A percentile compares a stretch with the other conserved stretches of the same genome.
Evolutionary conservation across 1,140 invertebrate genomes (phyloP).

Genomic region (Leptoteleia sp.): DNA sequence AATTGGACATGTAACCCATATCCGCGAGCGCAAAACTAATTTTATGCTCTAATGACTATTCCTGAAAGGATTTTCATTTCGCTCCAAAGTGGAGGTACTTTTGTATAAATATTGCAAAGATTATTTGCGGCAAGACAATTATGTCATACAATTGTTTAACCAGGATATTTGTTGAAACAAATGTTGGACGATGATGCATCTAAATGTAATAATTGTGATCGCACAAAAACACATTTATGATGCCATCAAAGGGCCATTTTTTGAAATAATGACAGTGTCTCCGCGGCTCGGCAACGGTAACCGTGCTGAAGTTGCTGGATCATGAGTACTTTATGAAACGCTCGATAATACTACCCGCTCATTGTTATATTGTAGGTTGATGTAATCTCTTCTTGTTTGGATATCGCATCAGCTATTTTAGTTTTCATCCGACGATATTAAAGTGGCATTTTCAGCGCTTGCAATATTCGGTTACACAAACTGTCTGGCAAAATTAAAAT

Average conservation of each 20-base stretch:
- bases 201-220: constrained; percentile 9
- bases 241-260: background rate
- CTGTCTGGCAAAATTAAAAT: constrained; percentile 58
- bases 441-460: constrained; percentile 67
- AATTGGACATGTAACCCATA: no score
- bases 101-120: no score
- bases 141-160: no score
- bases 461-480: constrained; percentile 67
- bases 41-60: no score
- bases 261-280: constrained; percentile 27
- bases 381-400: constrained; percentile 68
- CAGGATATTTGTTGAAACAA: no score
- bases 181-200: no score
- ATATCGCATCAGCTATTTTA: constrained; percentile 68
- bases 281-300: constrained; percentile 11
- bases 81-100: no score
- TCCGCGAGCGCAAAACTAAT: no score
- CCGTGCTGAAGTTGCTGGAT: constrained; percentile 55
- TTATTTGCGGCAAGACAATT: no score
- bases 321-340: constrained; percentile 64
- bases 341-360: constrained; percentile 58
- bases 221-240: constrained; percentile 6
- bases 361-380: constrained; percentile 67
- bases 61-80: no score
- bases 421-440: constrained; percentile 67